Percentiles rank a stretch among this genome's conserved stretches.
Conservation (phyloP, 2,113 vertebrate genomes). For the Lamprologus sp. region DNA sequence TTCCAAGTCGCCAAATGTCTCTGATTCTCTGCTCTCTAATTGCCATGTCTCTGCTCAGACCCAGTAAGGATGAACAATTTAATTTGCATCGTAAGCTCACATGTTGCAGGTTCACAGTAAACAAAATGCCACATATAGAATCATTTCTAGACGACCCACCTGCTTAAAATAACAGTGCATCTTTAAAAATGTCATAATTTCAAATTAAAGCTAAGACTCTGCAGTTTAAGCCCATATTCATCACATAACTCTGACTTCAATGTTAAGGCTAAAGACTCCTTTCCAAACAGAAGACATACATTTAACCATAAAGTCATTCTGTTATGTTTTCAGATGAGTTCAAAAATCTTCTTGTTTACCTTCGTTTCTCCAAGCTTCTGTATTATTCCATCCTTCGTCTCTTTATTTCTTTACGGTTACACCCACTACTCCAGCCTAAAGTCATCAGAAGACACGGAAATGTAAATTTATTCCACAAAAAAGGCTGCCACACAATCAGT, state of each 20-base stretch:
- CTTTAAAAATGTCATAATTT: not conserved
- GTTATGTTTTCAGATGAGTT: not conserved
- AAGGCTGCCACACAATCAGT: not conserved
- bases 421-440: not conserved
- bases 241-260: not conserved
- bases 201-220: not conserved
- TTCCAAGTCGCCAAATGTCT: not conserved
- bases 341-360: not conserved
- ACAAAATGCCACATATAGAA: not conserved
- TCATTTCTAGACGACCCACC: not conserved
- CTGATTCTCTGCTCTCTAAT: not conserved
- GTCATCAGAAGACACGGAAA: not conserved
- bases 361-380: not conserved
- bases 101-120: not conserved
- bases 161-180: not conserved
- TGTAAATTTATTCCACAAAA: not conserved
- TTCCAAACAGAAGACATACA: not conserved
- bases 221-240: not conserved
- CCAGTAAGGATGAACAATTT: not conserved
- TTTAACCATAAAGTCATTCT: not conserved
- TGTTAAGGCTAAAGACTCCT: not conserved
- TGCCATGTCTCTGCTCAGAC: not conserved
- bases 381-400: not conserved
- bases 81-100: not conserved
- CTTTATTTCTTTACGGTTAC: not conserved